These are phyloP conservation scores for Cheilosia vernalis DNA, from an alignment of 2,888 invertebrate genomes.

Conservation along the genomic window DNA sequence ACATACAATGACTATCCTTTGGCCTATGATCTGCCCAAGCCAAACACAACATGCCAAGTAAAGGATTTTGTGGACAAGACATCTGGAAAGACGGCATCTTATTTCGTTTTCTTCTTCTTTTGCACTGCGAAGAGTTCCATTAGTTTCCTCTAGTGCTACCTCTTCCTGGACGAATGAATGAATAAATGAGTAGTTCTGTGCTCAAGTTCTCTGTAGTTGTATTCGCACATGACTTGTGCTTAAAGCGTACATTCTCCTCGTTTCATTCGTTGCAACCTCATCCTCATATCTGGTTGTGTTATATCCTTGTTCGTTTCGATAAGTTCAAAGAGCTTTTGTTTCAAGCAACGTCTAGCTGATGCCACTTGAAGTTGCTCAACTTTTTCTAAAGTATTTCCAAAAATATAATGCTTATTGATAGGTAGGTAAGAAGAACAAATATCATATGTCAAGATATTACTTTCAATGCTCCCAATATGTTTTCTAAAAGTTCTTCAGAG, in stretches of 20 bases:
- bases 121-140: slow-evolving; percentile 21
- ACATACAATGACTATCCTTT: slow-evolving; percentile 50
- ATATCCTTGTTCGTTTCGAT: slow-evolving; percentile 49
- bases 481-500: too few species aligned
- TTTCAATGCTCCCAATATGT: background rate
- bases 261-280: slow-evolving; percentile 31
- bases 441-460: slow-evolving; percentile 1
- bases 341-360: slow-evolving; percentile 19
- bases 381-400: background rate
- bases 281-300: slow-evolving; percentile 24
- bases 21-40: slow-evolving; percentile 32
- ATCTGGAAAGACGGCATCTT: slow-evolving; percentile 56
- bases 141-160: background rate
- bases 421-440: slow-evolving; percentile 2
- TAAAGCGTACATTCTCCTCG: slow-evolving; percentile 12
- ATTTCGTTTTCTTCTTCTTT: slow-evolving; percentile 23
- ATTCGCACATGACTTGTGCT: slow-evolving; percentile 58
- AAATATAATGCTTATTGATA: slow-evolving; percentile 6
- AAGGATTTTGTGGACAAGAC: slow-evolving; percentile 56
- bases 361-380: slow-evolving; percentile 16
- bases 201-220: slow-evolving; percentile 28
- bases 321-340: slow-evolving; percentile 40
- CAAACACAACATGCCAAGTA: slow-evolving; percentile 19
- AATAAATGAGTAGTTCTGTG: background rate
- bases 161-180: slow-evolving; percentile 3